These are phyloP conservation scores for Protobothrops flavoviridis DNA, from an alignment of 2,113 vertebrate genomes.

Conservation along the genomic window DNA sequence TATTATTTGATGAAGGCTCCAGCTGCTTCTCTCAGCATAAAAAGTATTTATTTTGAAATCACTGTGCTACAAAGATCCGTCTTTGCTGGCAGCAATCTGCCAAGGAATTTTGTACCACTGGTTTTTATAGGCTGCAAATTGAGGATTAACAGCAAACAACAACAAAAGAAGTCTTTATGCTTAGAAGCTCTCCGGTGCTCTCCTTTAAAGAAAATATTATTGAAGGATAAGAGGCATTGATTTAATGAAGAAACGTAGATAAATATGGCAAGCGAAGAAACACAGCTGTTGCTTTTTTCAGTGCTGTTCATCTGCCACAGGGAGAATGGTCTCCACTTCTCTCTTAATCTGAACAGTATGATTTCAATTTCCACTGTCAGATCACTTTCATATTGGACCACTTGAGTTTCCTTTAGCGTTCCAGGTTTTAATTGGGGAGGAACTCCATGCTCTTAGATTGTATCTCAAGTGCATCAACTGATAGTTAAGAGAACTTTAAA, in stretches of 20 bases:
- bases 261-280: slow-evolving; percentile 70
- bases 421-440: slow-evolving; percentile 3
- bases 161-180: not conserved
- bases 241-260: slow-evolving; percentile 74
- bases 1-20: not conserved
- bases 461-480: not conserved
- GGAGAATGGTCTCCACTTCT: slow-evolving; percentile 57
- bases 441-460: slow-evolving; percentile 32
- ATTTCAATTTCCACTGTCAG: slow-evolving; percentile 61
- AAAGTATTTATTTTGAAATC: not conserved
- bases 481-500: slow-evolving; percentile 40
- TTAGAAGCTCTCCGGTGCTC: slow-evolving; percentile 11
- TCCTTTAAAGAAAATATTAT: slow-evolving; percentile 30
- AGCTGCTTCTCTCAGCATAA: slow-evolving; percentile 6
- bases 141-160: slow-evolving; percentile 28
- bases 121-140: slow-evolving; percentile 8
- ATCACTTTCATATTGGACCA: slow-evolving; percentile 38
- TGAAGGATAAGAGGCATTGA: slow-evolving; percentile 57
- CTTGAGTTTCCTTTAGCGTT: slow-evolving; percentile 50
- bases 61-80: not conserved
- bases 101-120: not conserved
- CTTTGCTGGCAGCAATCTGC: slow-evolving; percentile 5
- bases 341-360: slow-evolving; percentile 65
- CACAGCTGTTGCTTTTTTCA: slow-evolving; percentile 72
- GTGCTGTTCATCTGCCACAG: slow-evolving; percentile 65